A percentile compares a stretch with the other conserved stretches of the same genome.
phyloP scores from a whole-genome alignment of 1,140 invertebrate genomes.

The Schlechtendalia chinensis region DNA sequence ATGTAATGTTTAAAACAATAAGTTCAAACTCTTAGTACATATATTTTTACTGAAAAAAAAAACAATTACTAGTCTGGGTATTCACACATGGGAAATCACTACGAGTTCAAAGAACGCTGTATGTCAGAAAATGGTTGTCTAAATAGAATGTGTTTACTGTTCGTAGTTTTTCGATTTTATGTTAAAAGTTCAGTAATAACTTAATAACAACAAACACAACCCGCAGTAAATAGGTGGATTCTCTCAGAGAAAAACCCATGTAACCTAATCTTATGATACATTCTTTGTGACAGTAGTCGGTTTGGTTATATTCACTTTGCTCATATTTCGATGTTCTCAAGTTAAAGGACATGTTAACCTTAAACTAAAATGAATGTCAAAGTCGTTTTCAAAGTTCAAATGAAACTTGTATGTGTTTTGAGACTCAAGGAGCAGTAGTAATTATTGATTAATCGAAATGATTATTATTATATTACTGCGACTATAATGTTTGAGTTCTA shows the following conservation, averaged over 20 bases:
- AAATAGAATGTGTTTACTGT: background rate
- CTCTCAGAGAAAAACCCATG: background rate
- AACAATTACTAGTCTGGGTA: no score
- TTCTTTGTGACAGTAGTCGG: conserved; percentile 10
- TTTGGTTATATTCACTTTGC: background rate
- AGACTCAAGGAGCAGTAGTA: background rate
- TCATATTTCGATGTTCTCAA: background rate
- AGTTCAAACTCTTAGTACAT: no score
- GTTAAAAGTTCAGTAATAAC: background rate
- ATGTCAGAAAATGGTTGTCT: background rate
- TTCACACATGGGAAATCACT: background rate
- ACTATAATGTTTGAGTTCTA: background rate
- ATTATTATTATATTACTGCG: background rate
- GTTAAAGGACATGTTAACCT: conserved; percentile 4
- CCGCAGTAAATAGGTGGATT: background rate
- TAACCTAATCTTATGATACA: conserved; percentile 14
- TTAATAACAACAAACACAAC: conserved; percentile 9
- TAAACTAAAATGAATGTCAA: background rate
- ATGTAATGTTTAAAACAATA: no score
- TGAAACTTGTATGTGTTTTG: background rate
- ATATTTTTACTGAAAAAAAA: no score
- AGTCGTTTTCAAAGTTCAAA: background rate
- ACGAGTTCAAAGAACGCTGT: conserved; percentile 3
- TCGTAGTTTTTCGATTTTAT: conserved; percentile 11
- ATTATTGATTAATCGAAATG: background rate